Base-by-base conservation (phyloP, 2,113 vertebrate species). In the Hydrochoerus hydrochaeris region DNA sequence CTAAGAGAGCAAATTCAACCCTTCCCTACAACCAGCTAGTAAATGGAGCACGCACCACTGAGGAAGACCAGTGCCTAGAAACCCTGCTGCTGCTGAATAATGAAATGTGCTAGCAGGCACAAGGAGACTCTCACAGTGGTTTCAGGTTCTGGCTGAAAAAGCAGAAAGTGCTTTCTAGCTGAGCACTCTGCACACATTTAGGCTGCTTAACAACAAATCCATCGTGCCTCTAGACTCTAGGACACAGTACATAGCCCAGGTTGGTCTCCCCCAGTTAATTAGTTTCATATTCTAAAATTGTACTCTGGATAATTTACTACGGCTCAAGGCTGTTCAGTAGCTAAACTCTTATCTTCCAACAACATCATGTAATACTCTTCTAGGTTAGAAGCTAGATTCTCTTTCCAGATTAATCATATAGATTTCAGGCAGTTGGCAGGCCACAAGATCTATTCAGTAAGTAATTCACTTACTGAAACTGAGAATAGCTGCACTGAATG, bases 91-190 rank as follows among this genome's bases (percentile, higher is more conserved):
- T 73, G 46, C 85, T 90, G 32, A 85, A 85, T 58, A 60, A 85
- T 35, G 91, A 78, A 90, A 52, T 6, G 24, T 80, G 60, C 49
- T 57, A 38, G 41, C 28, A 62, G 85, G 78, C 85, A 60, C 14
- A 19, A 30, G 44, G 44, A 46, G 35, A 62, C 32, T 46, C 71
- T 35, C 46, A 78, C 38, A 0, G 62, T 2, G 20, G 80, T 60
- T 67, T 96, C 58, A 41, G 24, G 89, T 91, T 88, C 78, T 87
- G 69, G 52, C 57, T 60, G 78, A 20, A 63, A 88, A 69, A 85
- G 63, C 30, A 80, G 52, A 44, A n/a, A 38, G 13, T 2, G 22
- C 75, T 87, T 77, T 81, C 91, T 28, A 81, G 73, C 44, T 10
- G 19, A 88, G 32, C 62, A 24, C 63, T 87, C 22, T 78, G 41